Base-by-base conservation (phyloP, 2,888 invertebrate species). In the Ophion ellenae region DNA sequence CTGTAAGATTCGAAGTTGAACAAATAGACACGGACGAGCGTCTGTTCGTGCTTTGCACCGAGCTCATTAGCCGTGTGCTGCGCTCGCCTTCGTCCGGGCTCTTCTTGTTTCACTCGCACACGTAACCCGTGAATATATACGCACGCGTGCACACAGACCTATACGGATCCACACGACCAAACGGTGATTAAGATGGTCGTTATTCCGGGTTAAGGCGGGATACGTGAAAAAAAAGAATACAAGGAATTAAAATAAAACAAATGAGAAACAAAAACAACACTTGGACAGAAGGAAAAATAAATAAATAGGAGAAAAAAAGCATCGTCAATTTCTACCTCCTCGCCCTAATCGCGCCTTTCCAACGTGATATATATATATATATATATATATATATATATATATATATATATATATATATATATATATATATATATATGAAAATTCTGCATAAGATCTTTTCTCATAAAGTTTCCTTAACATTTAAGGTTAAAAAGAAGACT, bases 161-260 rank as follows among this genome's bases (percentile, higher is more conserved):
- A 24, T 1, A 53, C 3, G 11, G 2, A 53, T 2, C 14, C 53
- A 53, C 53, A 53, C 53, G 53, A 53, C 53, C 53, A 67, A 71
- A 76, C 85, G 86, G 88, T 90, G 90, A 90, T 90, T 90, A 90
- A 90, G 88, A 90, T 88, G 90, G 88, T 90, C 90, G 90, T 90
- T 90, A 90, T 90, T 88, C 87, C 87, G 87, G 86, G 88, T 88
- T 88, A 70, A 85, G 88, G 87, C 86, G 85, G 88, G 85, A 85
- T 86, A 89, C 89, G 85, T 83, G 88, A 89, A 88, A 84, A 81
- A 45, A 71, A 82, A 28, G 17, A 66, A 47, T 66, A 78, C 57
- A 61, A 74, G 28, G 28, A 57, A 70, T 20, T 28, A 11, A 63
- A 83, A 78, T 71, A 76, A 79, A 73, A 63, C n/a, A 66, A 73